phyloP scores from a whole-genome alignment of 2,888 invertebrate species.

The Polydrusus cervinus region DNA sequence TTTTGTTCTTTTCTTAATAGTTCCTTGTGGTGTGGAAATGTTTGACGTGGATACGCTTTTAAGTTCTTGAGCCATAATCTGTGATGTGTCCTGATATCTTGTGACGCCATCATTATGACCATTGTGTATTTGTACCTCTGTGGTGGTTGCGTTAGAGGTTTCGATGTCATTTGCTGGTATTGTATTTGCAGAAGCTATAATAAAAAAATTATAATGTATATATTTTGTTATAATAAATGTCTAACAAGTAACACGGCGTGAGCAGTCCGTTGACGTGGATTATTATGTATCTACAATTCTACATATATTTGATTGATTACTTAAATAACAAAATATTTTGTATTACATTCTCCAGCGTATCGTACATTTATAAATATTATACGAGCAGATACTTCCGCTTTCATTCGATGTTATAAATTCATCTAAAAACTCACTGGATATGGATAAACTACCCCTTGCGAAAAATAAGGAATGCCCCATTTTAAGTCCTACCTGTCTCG shows the following conservation, averaged over 20 bases:
- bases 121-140: slow-evolving; percentile 3
- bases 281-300: too few relatives aligned
- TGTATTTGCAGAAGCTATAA: neutral
- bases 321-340: too few relatives aligned
- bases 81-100: slow-evolving; percentile 7
- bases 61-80: slow-evolving; percentile 3
- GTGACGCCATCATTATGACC: neutral
- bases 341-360: too few relatives aligned
- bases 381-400: too few relatives aligned
- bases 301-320: too few relatives aligned
- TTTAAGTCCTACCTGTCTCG: too few relatives aligned
- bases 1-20: neutral
- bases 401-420: too few relatives aligned
- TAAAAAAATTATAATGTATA: neutral
- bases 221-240: neutral
- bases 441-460: too few relatives aligned
- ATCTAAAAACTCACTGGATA: too few relatives aligned
- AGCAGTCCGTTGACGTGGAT: too few relatives aligned
- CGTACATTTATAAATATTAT: too few relatives aligned
- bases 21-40: slow-evolving; percentile 10
- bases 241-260: neutral
- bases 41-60: neutral
- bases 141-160: neutral
- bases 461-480: too few relatives aligned
- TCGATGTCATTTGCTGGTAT: neutral